Base-by-base conservation (phyloP, 2,113 vertebrate species). In the Melanerpes formicivorus region DNA sequence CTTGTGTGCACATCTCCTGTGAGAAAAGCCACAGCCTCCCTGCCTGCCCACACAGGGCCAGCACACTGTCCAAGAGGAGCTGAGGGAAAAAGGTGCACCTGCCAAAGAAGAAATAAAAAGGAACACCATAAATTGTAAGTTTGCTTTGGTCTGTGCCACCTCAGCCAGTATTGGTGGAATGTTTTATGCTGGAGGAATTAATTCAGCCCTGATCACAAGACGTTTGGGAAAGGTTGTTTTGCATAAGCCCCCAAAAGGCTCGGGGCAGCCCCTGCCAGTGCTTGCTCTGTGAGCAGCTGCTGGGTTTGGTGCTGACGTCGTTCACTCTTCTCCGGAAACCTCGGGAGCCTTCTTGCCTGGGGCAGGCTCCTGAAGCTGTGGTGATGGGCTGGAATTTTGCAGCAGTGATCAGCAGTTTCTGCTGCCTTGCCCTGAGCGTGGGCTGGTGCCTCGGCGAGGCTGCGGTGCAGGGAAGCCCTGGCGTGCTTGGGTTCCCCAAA, bases 381-480 rank as follows among this genome's bases (percentile, higher is more conserved):
- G 55, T 5, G 19, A 54, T 30, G 89, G 55, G 54, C 77, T 65
- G 63, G 62, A n/a, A 64, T 23, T 37, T 18, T 26, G 37, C 54
- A 48, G n/a, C 91, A 82, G 74, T 2, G 0, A 11, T 23, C 80
- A 29, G 7, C 71, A 69, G 66, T 58, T 71, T 46, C 71, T 56
- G 58, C 69, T 84, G 77, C 70, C 2, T 3, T 34, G 29, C 18
- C 63, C 1, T 0, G 2, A 16, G 32, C 0, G 9, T 72, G 71
- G 63, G 87, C n/a, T 26, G 74, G 42, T 9, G 73, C 7, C 25
- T 58, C 80, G 1, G 0, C 1, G 0, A 77, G 85, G 85, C 58
- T 0, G 3, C 4, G 1, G 66, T 21, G 54, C 1, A 0, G 19
- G 70, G 62, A 84, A 93, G 30, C 44, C 85, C 48, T 3, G 1